Percentiles rank a stretch among this genome's conserved stretches.
Conservation (phyloP, 2,113 vertebrate species). For the Natator depressus region DNA sequence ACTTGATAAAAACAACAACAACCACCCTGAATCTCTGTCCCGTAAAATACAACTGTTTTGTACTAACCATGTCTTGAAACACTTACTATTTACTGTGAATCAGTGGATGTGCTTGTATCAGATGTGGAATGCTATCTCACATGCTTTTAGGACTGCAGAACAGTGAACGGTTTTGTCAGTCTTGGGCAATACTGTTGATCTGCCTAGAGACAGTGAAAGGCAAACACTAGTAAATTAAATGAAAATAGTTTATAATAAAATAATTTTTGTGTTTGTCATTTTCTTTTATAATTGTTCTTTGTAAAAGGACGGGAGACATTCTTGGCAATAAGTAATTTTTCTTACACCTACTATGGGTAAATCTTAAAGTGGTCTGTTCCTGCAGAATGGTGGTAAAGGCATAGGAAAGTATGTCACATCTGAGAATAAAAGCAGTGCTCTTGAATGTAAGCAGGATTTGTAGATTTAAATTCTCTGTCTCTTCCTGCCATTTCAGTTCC, state of each 20-base stretch:
- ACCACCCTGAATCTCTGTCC: not conserved
- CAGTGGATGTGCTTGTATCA: not conserved
- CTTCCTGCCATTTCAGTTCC: slow-evolving; percentile 82
- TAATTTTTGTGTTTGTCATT: not conserved
- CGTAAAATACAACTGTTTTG: not conserved
- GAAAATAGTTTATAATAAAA: not conserved
- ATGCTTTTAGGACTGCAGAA: not conserved
- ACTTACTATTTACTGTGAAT: not conserved
- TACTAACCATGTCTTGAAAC: not conserved
- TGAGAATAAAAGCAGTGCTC: not conserved
- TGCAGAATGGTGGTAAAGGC: not conserved
- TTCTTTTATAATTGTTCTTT: slow-evolving; percentile 2
- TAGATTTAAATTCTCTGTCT: not conserved
- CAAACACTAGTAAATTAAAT: not conserved
- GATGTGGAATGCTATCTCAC: not conserved
- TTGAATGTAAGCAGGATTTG: not conserved
- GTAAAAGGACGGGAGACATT: not conserved
- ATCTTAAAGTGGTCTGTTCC: not conserved
- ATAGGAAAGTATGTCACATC: not conserved
- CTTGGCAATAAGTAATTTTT: not conserved
- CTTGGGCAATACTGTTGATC: not conserved
- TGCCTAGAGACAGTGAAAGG: not conserved
- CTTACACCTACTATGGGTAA: not conserved
- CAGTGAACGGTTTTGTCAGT: not conserved
- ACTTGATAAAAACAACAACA: not conserved